Base-by-base conservation (phyloP, 53 echinoderm and acorn worm genomes). In the Stichopus horrens region DNA sequence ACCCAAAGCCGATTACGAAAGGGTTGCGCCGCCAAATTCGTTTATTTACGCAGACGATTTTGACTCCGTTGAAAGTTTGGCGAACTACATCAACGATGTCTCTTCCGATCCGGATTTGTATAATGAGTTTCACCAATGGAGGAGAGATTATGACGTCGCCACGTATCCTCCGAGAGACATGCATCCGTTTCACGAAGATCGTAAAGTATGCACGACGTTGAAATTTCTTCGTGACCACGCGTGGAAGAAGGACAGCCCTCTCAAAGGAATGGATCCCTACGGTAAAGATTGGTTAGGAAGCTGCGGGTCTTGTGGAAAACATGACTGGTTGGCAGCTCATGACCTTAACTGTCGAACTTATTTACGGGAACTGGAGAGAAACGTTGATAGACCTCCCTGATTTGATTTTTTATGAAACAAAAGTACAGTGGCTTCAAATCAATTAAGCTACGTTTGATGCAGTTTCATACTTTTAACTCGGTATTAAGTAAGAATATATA, bases 41-140 rank as follows among this genome's bases (percentile, higher is more conserved):
- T 79, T 79, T 7, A 55, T 78, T 53, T 78, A 78, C 55, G 79
- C 79, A 78, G 79, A 78, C 52, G 79, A 78, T 23, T 78, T 78
- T 55, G 79, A 78, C 6, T 78, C 79, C 7, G n/a, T 78, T 23
- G 79, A 78, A 78, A 55, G 55, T 51, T 55, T 78, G 16, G 79
- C 79, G 53, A 53, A 11, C 0, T 78, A 78, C 55, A 19, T 78
- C 53, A 78, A 78, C 18, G 53, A 78, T 52, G 79, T 78, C n/a
- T 53, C 79, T 0, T 54, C 18, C 5, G 53, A 51, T 55, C 18
- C 53, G 55, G n/a, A 53, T 19, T 78, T 78, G 14, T 78, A 78
- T 19, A 53, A 16, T 0, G 53, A 78, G 53, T 78, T 78, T 53
- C 79, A 78, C 16, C 52, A 78, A 16, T 78, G 79, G 79, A 78